These are phyloP conservation scores for Falco punctatus DNA, from an alignment of 2,113 vertebrate species.

Conservation along the genomic window DNA sequence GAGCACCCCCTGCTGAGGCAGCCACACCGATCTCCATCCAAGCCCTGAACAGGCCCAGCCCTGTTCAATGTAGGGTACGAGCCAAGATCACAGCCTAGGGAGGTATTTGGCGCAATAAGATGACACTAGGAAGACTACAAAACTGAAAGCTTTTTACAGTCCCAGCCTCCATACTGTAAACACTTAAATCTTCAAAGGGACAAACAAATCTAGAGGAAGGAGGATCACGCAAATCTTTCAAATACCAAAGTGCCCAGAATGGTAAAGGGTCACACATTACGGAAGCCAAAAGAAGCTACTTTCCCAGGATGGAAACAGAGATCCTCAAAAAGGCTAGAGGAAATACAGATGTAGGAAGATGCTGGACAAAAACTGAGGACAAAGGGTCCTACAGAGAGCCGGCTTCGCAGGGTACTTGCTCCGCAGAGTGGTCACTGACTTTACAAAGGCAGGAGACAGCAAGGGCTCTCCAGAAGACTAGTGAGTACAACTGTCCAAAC, in stretches of 20 bases:
- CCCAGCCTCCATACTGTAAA: not conserved
- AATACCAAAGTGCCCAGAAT: not conserved
- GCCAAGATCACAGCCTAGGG: conserved; percentile 11
- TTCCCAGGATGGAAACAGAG: not conserved
- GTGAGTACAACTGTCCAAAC: not conserved
- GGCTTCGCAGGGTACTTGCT: not conserved
- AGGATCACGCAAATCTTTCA: not conserved
- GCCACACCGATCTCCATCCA: conserved; percentile 25
- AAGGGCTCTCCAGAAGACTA: not conserved
- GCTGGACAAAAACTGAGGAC: not conserved
- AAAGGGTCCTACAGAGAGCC: not conserved
- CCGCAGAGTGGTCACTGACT: not conserved
- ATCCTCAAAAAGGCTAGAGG: not conserved
- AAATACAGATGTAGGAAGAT: not conserved
- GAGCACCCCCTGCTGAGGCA: conserved; percentile 42
- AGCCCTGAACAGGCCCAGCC: conserved; percentile 27
- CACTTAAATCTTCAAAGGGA: not conserved
- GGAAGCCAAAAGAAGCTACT: not conserved
- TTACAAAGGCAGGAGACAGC: not conserved
- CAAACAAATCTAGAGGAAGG: not conserved
- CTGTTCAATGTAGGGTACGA: not conserved
- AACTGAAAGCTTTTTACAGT: not conserved
- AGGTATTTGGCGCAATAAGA: not conserved
- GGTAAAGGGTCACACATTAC: not conserved
- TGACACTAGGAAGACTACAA: not conserved